phyloP scores from a whole-genome alignment of 1,140 invertebrate species.

The Coelopa frigida region DNA sequence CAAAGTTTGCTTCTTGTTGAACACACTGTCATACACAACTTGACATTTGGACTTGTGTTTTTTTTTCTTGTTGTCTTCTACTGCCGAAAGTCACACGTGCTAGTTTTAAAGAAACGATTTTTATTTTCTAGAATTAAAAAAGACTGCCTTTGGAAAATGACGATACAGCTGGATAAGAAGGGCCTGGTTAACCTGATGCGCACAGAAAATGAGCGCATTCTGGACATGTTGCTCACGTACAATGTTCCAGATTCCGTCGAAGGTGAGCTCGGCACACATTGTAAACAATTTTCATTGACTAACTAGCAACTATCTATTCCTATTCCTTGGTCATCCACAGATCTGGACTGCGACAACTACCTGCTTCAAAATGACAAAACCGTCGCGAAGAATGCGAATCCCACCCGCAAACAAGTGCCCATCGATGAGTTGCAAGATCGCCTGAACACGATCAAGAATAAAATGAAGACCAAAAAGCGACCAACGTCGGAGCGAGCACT shows the following conservation, averaged over 20 bases:
- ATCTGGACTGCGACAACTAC: conserved; percentile 34
- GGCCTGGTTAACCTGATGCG: conserved; percentile 10
- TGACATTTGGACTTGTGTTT: no score
- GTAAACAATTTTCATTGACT: no score
- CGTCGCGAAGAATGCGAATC: conserved; percentile 3
- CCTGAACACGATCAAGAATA: conserved; percentile 39
- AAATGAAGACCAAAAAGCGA: conserved; percentile 36
- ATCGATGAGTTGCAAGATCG: conserved; percentile 32
- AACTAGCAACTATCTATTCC: neutral
- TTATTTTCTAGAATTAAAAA: no score
- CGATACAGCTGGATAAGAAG: conserved; percentile 14
- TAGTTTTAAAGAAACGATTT: no score
- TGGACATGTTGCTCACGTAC: conserved; percentile 14
- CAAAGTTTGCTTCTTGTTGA: no score
- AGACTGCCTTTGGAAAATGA: conserved; percentile 13
- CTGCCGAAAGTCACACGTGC: no score
- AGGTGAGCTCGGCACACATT: conserved; percentile 10
- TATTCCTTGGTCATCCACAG: conserved; percentile 13
- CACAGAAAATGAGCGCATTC: conserved; percentile 19
- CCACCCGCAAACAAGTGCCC: neutral
- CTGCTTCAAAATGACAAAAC: conserved; percentile 27
- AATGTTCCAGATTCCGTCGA: conserved; percentile 19
- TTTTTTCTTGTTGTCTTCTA: no score
- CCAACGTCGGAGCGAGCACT: conserved; percentile 32
- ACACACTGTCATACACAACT: no score